These are phyloP conservation scores for Mormyrus proboscirostris DNA, from an alignment of 2,797 vertebrate genomes.

Conservation along the genomic window DNA sequence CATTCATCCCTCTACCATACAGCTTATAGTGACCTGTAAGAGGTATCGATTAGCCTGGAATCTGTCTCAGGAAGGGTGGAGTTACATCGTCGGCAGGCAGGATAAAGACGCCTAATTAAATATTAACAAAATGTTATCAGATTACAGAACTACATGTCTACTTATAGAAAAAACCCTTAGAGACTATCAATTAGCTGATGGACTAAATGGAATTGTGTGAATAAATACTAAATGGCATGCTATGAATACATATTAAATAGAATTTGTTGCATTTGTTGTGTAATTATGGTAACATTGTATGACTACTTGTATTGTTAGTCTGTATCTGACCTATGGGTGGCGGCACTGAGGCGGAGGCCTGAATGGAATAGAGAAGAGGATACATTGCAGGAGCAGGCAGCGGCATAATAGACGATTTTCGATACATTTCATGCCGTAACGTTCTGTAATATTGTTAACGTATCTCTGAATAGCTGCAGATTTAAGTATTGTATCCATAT, in stretches of 20 bases:
- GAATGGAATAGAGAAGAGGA: not conserved
- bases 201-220: not conserved
- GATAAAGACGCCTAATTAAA: not conserved
- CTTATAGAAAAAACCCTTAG: not conserved
- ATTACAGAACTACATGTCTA: not conserved
- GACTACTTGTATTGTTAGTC: not conserved
- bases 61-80: not conserved
- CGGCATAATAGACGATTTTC: not conserved
- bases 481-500: not conserved
- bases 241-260: not conserved
- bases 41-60: not conserved
- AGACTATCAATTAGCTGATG: not conserved
- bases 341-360: not conserved
- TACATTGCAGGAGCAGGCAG: not conserved
- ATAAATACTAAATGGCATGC: not conserved
- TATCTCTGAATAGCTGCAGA: not conserved
- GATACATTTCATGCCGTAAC: not conserved
- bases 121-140: not conserved
- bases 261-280: not conserved
- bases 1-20: not conserved
- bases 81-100: not conserved
- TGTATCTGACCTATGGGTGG: not conserved
- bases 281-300: not conserved
- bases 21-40: not conserved
- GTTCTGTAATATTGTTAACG: not conserved